Percentiles rank a stretch among this genome's conserved stretches.
These are phyloP conservation scores for Talpa occidentalis DNA, from an alignment of 2,113 vertebrate genomes.

Conservation along the genomic window DNA sequence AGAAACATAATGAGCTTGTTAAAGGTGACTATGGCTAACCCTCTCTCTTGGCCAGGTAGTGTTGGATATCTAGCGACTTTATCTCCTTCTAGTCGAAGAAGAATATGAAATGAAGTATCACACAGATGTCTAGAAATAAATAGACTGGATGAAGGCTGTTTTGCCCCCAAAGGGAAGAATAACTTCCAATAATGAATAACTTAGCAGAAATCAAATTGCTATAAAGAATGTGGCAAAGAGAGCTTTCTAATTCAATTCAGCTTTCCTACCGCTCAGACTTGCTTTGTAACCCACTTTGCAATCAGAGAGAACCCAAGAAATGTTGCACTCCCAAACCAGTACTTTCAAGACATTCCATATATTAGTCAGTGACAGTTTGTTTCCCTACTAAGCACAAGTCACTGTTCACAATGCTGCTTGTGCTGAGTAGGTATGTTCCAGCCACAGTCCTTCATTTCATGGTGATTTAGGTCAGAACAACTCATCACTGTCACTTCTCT, in stretches of 20 bases:
- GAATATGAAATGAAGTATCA: conserved; percentile 12
- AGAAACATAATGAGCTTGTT: neutral
- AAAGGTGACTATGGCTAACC: neutral
- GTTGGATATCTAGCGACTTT: neutral
- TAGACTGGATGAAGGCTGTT: neutral
- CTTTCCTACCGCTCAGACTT: conserved; percentile 1
- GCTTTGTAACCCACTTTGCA: neutral
- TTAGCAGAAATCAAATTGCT: conserved; percentile 19
- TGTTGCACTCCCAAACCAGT: neutral
- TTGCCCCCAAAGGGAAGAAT: neutral
- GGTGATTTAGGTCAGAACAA: neutral
- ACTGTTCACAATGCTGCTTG: neutral
- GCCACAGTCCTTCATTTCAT: neutral
- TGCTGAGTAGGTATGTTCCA: neutral
- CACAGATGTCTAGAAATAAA: neutral
- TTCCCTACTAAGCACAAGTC: neutral
- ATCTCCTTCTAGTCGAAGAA: neutral
- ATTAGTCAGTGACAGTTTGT: neutral
- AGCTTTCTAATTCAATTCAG: neutral
- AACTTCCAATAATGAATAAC: neutral
- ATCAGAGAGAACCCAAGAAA: neutral
- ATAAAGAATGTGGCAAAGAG: neutral
- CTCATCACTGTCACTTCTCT: neutral
- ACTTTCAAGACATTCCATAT: neutral
- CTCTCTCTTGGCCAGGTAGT: neutral